Evolutionary conservation across 2,888 invertebrate species (phyloP), one percentile per base, ranked within the genome.

Genomic region (Aphrophora alni): DNA sequence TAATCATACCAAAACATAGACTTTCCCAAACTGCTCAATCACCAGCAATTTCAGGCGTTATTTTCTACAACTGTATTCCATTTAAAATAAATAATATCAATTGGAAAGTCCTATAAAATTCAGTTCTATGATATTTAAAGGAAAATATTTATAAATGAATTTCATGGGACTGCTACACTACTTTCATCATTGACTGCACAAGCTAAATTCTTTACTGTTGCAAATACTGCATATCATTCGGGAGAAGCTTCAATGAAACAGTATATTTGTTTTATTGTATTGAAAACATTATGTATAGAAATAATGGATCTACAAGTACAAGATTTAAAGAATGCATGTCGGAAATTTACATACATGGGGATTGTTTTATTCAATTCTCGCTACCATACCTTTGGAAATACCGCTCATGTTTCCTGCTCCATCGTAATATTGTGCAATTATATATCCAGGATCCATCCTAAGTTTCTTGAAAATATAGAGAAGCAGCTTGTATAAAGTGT

Each of bases 401-500:
- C 68, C 68, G 10, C n/a, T 68, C 68, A 68, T 68, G 68, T 68
- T 68, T 68, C 68, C 14, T 10, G 68, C 68, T 68, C 68, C 68
- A 68, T 68, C 24, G 10, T 68, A 68, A 10, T 10, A 68, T 10
- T 68, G 68, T 5, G 68, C 68, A 68, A 68, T 68, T 68, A 68
- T 68, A 68, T 68, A 5, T 68, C 10, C 10, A 68, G 68, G 68
- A 10, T 68, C 68, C 3, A 68, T 68, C 68, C 24, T 10, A 68
- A 68, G 68, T 68, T 68, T 10, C 3, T 10, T 12, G n/a, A 68
- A 68, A 68, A 68, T 68, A 5, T 3, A 68, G 10, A 68, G 4
- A 12, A 68, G 68, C 24, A 68, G 68, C 68, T 68, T 68, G 68
- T 68, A 68, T 68, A 73, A 73, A 2, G 73, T 73, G 24, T 28